phyloP scores from a whole-genome alignment of 2,113 vertebrate genomes.

The Sphyrna mokarran region DNA sequence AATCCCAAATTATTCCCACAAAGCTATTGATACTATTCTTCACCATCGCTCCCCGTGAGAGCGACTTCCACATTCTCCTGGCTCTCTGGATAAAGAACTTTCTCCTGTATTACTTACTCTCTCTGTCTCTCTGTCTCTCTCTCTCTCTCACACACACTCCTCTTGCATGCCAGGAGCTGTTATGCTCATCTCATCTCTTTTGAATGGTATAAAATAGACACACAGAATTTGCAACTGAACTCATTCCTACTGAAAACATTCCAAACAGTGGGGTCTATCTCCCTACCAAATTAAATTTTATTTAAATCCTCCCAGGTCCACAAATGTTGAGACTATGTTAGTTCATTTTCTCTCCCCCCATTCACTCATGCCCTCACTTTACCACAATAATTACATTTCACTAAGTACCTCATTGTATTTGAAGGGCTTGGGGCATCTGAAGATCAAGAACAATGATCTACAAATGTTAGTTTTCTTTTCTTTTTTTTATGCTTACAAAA shows the following conservation, averaged over 20 bases:
- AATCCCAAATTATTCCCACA: too few species aligned
- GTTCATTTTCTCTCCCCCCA: neutral
- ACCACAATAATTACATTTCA: neutral
- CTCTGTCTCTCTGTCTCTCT: too few species aligned
- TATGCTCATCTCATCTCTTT: neutral
- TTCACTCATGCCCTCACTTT: neutral
- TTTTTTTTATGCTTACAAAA: neutral
- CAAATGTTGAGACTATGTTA: neutral
- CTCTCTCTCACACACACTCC: too few species aligned
- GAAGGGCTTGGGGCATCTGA: neutral
- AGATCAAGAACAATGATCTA: neutral
- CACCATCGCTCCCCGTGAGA: too few species aligned
- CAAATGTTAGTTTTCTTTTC: neutral
- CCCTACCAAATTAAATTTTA: neutral
- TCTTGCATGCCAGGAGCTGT: neutral
- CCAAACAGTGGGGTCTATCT: too few species aligned
- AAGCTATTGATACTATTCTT: too few species aligned
- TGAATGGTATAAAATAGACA: neutral
- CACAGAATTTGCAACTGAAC: too few species aligned
- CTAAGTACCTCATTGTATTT: neutral
- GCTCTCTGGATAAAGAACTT: too few species aligned
- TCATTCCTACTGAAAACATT: too few species aligned
- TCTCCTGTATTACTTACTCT: too few species aligned
- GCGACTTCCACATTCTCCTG: too few species aligned
- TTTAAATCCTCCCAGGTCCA: neutral